Conservation (phyloP, 2,888 invertebrate genomes). For the Anagyrus pseudococci region DNA sequence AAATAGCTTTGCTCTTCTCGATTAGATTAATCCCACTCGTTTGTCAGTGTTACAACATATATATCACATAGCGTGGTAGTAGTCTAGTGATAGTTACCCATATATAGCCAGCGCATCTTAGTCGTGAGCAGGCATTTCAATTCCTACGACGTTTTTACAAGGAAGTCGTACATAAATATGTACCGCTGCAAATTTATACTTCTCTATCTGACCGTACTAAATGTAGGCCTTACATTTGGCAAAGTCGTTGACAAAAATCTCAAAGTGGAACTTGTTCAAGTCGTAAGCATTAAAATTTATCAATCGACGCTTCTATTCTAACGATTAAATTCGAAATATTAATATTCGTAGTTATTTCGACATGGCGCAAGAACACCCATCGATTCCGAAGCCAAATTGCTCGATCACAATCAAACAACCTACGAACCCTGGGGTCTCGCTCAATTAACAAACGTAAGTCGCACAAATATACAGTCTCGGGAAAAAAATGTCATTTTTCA, state of each 20-base stretch:
- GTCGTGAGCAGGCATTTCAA: too few relatives aligned
- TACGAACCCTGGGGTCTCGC: conserved; percentile 66
- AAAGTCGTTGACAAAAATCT: not conserved
- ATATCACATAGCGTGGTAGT: too few relatives aligned
- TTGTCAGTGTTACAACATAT: too few relatives aligned
- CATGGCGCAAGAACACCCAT: conserved; percentile 59
- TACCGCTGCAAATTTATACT: too few relatives aligned
- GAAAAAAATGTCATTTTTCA: not conserved
- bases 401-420: conserved; percentile 54
- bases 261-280: conserved; percentile 6
- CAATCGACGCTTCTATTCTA: not conserved
- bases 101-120: too few relatives aligned
- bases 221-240: too few relatives aligned
- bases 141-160: too few relatives aligned
- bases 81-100: too few relatives aligned
- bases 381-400: conserved; percentile 13
- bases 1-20: too few relatives aligned
- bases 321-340: not conserved
- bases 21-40: too few relatives aligned
- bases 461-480: not conserved
- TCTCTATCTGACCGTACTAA: too few relatives aligned
- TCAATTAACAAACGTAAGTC: conserved; percentile 65
- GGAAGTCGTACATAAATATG: too few relatives aligned
- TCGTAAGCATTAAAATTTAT: conserved; percentile 1
- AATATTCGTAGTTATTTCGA: conserved; percentile 39